Evolutionary conservation across 2,888 invertebrate species (phyloP).

Genomic region (Tetragnatha montana): DNA sequence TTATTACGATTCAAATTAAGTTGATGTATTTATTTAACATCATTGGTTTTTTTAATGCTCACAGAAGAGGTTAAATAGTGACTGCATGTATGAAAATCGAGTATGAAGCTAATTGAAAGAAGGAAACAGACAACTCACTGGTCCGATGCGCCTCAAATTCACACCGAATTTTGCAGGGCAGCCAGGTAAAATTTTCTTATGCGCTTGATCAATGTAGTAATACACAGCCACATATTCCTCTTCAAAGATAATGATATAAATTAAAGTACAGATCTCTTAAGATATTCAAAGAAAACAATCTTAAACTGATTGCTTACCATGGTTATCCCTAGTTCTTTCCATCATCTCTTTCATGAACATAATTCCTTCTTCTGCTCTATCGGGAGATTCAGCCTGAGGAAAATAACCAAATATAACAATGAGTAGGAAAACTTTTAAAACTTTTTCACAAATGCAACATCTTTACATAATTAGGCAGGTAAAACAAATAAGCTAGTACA

Average conservation of each 20-base stretch:
- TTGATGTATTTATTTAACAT: no score
- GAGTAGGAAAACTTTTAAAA: background rate
- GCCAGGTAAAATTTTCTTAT: conserved; percentile 80
- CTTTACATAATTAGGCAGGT: background rate
- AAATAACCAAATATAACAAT: background rate
- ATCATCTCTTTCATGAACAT: conserved; percentile 98
- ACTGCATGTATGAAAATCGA: no score
- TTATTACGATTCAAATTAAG: no score
- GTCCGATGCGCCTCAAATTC: conserved; percentile 81
- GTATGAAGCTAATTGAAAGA: background rate
- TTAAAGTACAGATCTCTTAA: background rate
- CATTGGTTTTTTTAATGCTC: no score
- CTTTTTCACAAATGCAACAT: background rate
- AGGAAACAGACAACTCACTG: conserved; percentile 74
- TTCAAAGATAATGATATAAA: conserved; percentile 72
- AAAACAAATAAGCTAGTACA: background rate
- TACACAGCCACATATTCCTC: conserved; percentile 80
- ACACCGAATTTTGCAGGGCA: conserved; percentile 95
- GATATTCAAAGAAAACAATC: background rate
- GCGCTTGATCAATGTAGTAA: conserved; percentile 77
- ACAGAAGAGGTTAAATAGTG: no score
- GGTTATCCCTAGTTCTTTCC: conserved; percentile 82
- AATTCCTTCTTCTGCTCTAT: conserved; percentile 93
- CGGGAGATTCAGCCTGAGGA: conserved; percentile 86
- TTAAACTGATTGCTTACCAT: conserved; percentile 14